Conservation (phyloP, 1,140 invertebrate species). For the Trichogramma pretiosum region DNA sequence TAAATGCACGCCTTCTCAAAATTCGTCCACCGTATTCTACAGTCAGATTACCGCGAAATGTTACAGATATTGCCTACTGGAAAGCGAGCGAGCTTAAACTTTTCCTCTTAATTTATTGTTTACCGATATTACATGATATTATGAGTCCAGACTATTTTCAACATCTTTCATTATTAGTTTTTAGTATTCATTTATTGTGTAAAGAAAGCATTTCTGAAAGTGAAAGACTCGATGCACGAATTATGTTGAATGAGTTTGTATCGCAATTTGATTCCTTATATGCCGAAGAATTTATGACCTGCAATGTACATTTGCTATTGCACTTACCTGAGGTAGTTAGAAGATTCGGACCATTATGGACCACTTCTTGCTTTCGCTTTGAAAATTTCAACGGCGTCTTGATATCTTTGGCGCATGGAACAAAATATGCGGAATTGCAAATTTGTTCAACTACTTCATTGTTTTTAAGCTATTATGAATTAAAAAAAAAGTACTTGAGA, state of each 20-base stretch:
- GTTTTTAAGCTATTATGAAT: background rate
- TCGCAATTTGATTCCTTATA: slow-evolving; percentile 1
- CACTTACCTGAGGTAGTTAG: slow-evolving; percentile 10
- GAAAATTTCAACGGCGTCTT: slow-evolving; percentile 10
- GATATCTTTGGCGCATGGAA: slow-evolving; percentile 7
- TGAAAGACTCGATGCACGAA: background rate
- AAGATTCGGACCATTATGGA: slow-evolving; percentile 8
- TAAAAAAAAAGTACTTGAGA: background rate
- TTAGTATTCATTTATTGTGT: slow-evolving; percentile 1
- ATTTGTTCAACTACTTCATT: background rate
- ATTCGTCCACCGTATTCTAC: slow-evolving; percentile 8
- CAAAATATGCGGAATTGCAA: slow-evolving; percentile 4
- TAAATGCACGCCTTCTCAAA: background rate
- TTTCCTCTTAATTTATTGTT: slow-evolving; percentile 8
- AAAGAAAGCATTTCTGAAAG: background rate
- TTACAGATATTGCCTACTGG: slow-evolving; percentile 9
- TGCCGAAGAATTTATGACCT: slow-evolving; percentile 2
- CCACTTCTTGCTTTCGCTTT: slow-evolving; percentile 2
- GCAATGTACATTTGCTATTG: slow-evolving; percentile 10
- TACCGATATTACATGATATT: slow-evolving; percentile 8
- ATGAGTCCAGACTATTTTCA: slow-evolving; percentile 6
- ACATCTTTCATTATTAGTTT: slow-evolving; percentile 9
- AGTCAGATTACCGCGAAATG: slow-evolving; percentile 1
- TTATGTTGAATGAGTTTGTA: slow-evolving; percentile 2
- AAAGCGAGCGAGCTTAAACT: slow-evolving; percentile 9